Base-by-base conservation (phyloP, 2,888 invertebrate species). In the Agrilus cyanescens region DNA sequence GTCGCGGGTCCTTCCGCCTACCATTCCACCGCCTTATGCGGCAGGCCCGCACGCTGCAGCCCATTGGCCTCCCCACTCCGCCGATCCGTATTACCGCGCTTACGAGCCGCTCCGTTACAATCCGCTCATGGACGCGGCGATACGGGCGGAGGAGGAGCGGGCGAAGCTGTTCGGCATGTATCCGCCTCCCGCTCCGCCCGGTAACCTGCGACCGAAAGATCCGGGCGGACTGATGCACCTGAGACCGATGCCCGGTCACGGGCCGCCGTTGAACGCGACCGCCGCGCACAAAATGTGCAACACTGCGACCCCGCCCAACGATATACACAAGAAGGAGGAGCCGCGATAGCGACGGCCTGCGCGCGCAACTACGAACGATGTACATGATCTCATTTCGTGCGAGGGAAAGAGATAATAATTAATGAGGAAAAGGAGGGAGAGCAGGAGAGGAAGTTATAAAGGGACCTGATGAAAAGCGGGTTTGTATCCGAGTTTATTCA, bases 91-190 rank as follows among this genome's bases (percentile, higher is more conserved):
- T 25, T 85, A 82, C 63, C 65, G 75, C 33, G 33, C 46, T 30
- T 75, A 74, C 57, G 82, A 82, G 60, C 80, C 82, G 32, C 72
- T 85, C 50, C 76, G 85, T 42, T 85, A 84, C 63, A 85, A 84
- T 61, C 85, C 86, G 14, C 69, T 87, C 29, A 78, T 87, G 70
- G 85, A 85, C 55, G 84, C 81, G 12, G 83, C 83, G 14, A 77
- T 82, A 59, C 73, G 84, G 42, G 82, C 79, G 36, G 85, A 85
- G 59, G 85, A 86, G 56, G 82, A 86, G 62, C 77, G 85, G 46
- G 82, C 80, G 33, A 86, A 85, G 66, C 76, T 85, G 58, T 76
- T 81, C 59, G 78, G 75, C 52, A 78, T 82, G 49, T 85, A 84
- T 44, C 46, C 58, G 48, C 48, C 55, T 41, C 40, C 51, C 46